Conservation (phyloP, 2,113 vertebrate genomes). For the Alouatta palliata region DNA sequence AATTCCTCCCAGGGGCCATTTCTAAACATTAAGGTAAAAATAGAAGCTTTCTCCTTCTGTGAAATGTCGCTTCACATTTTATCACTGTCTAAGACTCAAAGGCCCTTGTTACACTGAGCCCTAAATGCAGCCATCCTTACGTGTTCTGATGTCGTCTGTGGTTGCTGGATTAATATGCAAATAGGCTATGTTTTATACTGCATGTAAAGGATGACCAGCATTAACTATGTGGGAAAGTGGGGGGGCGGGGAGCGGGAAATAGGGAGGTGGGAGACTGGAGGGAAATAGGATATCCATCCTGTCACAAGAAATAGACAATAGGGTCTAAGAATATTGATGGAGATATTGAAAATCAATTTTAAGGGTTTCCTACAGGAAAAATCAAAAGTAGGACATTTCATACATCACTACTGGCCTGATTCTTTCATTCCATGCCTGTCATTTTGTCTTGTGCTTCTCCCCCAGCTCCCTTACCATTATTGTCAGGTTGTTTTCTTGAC, state of each 20-base stretch:
- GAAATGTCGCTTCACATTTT: constrained; percentile 51
- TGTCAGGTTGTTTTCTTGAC: constrained; percentile 52
- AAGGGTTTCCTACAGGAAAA: constrained; percentile 64
- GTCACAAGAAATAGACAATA: constrained; percentile 43
- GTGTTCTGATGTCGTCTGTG: neutral
- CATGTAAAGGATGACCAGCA: neutral
- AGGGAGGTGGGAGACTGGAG: neutral
- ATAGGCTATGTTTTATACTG: neutral
- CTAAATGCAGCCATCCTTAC: neutral
- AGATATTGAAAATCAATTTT: constrained; percentile 72
- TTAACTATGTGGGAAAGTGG: neutral
- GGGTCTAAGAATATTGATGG: constrained; percentile 50
- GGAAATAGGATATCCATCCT: neutral
- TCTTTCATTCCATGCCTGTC: constrained; percentile 67
- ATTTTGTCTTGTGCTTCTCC: constrained; percentile 45
- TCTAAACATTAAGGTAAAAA: constrained; percentile 24
- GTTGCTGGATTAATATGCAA: constrained; percentile 38
- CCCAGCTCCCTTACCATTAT: accelerated
- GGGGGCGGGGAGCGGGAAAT: no score
- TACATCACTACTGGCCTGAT: constrained; percentile 56
- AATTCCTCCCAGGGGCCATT: neutral
- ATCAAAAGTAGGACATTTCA: constrained; percentile 67
- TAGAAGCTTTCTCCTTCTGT: neutral
- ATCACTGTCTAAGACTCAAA: constrained; percentile 13
- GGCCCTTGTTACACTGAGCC: neutral